A percentile compares a stretch with the other conserved stretches of the same genome.
Evolutionary conservation across 2,113 vertebrate species (phyloP).

Genomic region (Apaloderma vittatum): DNA sequence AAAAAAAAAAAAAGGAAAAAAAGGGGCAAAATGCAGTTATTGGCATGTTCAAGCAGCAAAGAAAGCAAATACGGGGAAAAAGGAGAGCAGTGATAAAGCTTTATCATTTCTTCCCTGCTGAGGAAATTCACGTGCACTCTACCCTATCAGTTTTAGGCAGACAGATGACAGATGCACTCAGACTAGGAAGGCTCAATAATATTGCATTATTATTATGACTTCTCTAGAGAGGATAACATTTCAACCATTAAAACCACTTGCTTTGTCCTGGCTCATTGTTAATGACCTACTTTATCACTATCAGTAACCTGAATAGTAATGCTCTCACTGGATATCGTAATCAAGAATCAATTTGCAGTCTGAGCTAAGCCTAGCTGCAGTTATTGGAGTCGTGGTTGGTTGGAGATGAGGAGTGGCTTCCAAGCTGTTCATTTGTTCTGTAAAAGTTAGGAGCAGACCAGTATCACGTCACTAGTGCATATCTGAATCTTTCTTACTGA

Average conservation of each 20-base stretch:
- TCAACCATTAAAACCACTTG: conserved; percentile 57
- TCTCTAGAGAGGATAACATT: conserved; percentile 50
- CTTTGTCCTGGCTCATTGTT: conserved; percentile 54
- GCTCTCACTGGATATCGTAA: conserved; percentile 28
- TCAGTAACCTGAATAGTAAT: conserved; percentile 21
- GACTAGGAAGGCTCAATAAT: conserved; percentile 50
- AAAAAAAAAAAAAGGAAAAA: not conserved
- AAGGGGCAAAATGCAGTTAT: not conserved
- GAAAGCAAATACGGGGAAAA: not conserved
- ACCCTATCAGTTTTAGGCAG: conserved; percentile 38
- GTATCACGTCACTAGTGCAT: not conserved
- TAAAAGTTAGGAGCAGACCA: not conserved
- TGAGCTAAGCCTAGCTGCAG: not conserved
- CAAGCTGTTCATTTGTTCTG: not conserved
- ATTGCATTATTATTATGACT: conserved; percentile 43
- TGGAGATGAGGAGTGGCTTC: conserved; percentile 20
- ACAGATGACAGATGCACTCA: conserved; percentile 49
- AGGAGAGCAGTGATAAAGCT: conserved; percentile 21
- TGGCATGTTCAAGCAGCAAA: not conserved
- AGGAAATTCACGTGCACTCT: conserved; percentile 42
- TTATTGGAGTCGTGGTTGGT: not conserved
- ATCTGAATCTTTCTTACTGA: not conserved
- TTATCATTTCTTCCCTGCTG: conserved; percentile 3
- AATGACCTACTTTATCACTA: conserved; percentile 58
- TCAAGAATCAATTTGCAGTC: conserved; percentile 39